Percentiles rank a stretch among this genome's conserved stretches.
phyloP scores from a whole-genome alignment of 1,140 invertebrate genomes.

The Hyposmocoma kahamanoa region DNA sequence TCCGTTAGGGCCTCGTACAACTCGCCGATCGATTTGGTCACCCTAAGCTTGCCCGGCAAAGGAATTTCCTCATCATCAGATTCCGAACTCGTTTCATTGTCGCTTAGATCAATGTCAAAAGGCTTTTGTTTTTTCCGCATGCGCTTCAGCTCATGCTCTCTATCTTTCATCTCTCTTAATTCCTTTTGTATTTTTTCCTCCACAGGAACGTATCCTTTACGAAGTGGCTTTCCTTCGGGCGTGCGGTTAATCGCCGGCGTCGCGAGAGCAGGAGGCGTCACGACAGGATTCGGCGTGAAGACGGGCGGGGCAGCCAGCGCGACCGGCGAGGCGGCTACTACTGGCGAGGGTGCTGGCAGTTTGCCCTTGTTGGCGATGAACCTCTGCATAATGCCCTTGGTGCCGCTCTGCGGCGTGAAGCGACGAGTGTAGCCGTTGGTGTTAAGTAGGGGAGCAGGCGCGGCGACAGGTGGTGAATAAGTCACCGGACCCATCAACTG shows the following conservation, averaged over 20 bases:
- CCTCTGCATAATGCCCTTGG: conserved; percentile 84
- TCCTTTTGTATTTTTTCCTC: conserved; percentile 87
- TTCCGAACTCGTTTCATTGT: conserved; percentile 64
- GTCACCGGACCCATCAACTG: conserved; percentile 69
- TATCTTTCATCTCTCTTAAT: conserved; percentile 81
- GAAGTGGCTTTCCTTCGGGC: conserved; percentile 73
- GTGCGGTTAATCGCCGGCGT: conserved; percentile 67
- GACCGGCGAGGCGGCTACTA: conserved; percentile 33
- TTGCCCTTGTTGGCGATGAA: conserved; percentile 84
- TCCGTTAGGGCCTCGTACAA: conserved; percentile 68
- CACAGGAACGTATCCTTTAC: conserved; percentile 80
- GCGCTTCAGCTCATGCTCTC: conserved; percentile 83
- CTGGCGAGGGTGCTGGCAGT: conserved; percentile 58
- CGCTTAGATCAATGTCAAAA: conserved; percentile 69
- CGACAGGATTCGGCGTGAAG: conserved; percentile 34
- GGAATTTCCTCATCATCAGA: conserved; percentile 75
- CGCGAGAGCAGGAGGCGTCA: conserved; percentile 25
- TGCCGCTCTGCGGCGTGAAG: conserved; percentile 76
- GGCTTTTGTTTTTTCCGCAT: conserved; percentile 71
- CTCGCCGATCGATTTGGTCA: conserved; percentile 75
- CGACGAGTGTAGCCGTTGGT: conserved; percentile 70
- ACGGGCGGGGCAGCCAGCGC: conserved; percentile 27
- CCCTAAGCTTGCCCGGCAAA: conserved; percentile 71
- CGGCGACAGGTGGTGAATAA: conserved; percentile 36
- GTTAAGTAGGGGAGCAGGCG: conserved; percentile 34